Conservation (phyloP, 2,888 invertebrate species). For the Latrodectus elegans region DNA sequence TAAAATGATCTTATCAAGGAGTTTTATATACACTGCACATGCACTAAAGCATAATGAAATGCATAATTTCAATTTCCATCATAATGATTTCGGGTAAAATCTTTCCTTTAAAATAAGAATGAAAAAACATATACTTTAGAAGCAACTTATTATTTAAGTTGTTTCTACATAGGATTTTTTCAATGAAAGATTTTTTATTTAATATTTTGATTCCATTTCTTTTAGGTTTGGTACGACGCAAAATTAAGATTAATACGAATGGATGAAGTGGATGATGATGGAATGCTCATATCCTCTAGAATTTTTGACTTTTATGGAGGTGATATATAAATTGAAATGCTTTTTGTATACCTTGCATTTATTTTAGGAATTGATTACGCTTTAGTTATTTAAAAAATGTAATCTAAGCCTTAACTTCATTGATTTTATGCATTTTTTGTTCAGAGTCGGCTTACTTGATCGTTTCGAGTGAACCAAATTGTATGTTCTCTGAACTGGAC, state of each 20-base stretch:
- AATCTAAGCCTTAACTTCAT: background rate
- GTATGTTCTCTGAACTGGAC: background rate
- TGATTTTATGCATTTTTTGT: too few species aligned
- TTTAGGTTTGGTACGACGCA: conserved; percentile 52
- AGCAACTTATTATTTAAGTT: too few species aligned
- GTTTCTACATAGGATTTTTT: too few species aligned
- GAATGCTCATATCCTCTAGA: conserved; percentile 31
- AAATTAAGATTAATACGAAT: conserved; percentile 32
- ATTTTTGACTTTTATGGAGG: conserved; percentile 48
- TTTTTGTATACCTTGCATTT: background rate
- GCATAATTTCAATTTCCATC: too few species aligned
- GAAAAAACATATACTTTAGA: too few species aligned
- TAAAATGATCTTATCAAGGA: too few species aligned
- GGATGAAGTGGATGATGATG: conserved; percentile 48
- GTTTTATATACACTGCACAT: too few species aligned
- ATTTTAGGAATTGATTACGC: background rate
- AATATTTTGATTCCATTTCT: background rate
- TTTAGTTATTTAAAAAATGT: background rate
- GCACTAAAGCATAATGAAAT: too few species aligned
- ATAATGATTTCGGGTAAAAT: too few species aligned
- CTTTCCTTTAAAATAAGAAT: too few species aligned
- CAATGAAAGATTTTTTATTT: background rate
- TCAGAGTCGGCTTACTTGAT: conserved; percentile 13
- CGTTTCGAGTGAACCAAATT: background rate
- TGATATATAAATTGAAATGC: conserved; percentile 16